Base-by-base conservation (phyloP, 2,888 invertebrate genomes). In the Embidobia sp. region DNA sequence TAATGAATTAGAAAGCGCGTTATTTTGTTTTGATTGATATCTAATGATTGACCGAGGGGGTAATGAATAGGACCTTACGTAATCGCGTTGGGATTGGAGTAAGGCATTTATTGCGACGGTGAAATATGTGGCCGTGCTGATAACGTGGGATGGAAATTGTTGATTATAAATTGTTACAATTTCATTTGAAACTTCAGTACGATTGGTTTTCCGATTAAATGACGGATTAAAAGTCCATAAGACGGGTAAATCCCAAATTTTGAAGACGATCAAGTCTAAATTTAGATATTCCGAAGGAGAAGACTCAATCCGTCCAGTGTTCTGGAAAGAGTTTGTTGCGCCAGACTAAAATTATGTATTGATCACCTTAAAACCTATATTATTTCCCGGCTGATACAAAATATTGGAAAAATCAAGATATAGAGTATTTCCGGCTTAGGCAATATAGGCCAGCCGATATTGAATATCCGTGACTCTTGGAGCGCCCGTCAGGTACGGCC, bases 11-110 rank as follows among this genome's bases (percentile, higher is more conserved):
- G 69, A 67, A 75, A 67, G 75, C 44, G 40, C 46, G 37, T 74
- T 61, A 67, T 53, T 75, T 63, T 63, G 48, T 49, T 67, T 75
- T 75, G 69, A 75, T 75, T 67, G 75, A 75, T 75, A 75, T 69
- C 63, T 75, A 75, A 69, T 69, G 67, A 69, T 75, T 69, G 42
- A 55, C 48, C 13, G 53, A 44, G 31, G 27, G 53, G 48, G 40
- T 61, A 67, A 55, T 67, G 61, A 75, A 75, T 53, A 42, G 46
- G 13, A 26, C 16, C 44, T 75, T 75, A 29, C 33, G 61, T 67
- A 61, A 67, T 29, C 51, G 51, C 51, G 49, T n/a, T n/a, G n/a
- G n/a, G n/a, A n/a, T n/a, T n/a, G n/a, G n/a, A n/a, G 27, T 55
- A 51, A 72, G 63, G 55, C 27, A 31, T 22, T 22, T 22, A 4